Base-by-base conservation (phyloP, 2,113 vertebrate genomes). In the Noctilio leporinus region DNA sequence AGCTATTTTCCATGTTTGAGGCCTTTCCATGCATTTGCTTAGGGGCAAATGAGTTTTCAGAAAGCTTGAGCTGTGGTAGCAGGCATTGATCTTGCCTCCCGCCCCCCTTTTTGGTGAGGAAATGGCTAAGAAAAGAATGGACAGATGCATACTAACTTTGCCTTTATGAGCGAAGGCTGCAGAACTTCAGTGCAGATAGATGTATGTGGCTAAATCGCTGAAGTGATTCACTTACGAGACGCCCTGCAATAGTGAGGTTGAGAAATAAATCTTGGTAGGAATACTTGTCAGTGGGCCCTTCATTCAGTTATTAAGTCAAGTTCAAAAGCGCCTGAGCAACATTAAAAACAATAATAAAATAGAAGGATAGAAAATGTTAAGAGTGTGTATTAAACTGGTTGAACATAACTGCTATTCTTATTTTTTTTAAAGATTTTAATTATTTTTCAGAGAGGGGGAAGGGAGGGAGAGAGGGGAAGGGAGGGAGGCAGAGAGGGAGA, bases 71-170 rank as follows among this genome's bases (percentile, higher is more conserved):
- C 57, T 67, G 33, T 73, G 22, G 62, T 10, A n/a, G 26, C 43
- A 67, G 73, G 33, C 40, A 4, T 53, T 77, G 67, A 77, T 81
- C 57, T 81, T 76, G 28, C 35, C 28, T 7, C 43, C 28, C 70
- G 10, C 57, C 45, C 26, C 11, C 12, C 69, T 72, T 57, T 80
- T 30, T 53, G 62, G 38, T 65, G 59, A 89, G 69, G 47, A 64
- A 70, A 72, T 33, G 64, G 83, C 86, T 65, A 93, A 92, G 89
- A 93, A 93, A 95, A 97, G 94, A 89, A 91, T 76, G 82, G 76
- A 87, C 92, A 96, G 94, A 91, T 93, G 95, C 45, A 20, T 57
- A 80, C 94, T 95, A 91, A 94, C 69, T 97, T 75, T 97, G 95
- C 72, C 89, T 51, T 16, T 69, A 75, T 38, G 76, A 75, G 64